A percentile compares a stretch with the other conserved stretches of the same genome.
These are phyloP conservation scores for Bombus sylvicola DNA, from an alignment of 1,140 invertebrate genomes.

Conservation along the genomic window DNA sequence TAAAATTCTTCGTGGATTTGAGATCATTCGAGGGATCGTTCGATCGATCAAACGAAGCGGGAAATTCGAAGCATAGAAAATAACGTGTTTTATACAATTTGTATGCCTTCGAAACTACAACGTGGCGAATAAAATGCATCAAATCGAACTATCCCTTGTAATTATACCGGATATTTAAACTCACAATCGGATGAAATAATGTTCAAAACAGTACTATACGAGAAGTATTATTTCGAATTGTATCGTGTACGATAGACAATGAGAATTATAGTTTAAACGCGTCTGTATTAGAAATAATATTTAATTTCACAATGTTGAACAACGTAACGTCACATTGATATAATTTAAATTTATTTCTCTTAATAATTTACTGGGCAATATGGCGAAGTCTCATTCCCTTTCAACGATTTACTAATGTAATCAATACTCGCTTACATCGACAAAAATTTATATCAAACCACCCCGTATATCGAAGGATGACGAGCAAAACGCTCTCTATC, in stretches of 20 bases:
- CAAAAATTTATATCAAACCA: background rate
- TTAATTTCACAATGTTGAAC: background rate
- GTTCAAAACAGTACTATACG: background rate
- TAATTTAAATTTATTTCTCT: background rate
- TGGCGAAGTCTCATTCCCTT: background rate
- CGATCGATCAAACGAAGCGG: background rate
- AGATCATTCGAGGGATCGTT: background rate
- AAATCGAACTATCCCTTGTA: background rate
- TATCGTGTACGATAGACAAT: background rate
- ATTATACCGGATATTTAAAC: background rate
- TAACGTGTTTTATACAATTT: background rate
- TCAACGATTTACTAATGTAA: background rate
- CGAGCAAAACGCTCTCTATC: conserved; percentile 20
- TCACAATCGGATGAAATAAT: background rate
- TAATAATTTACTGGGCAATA: background rate
- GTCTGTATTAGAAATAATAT: background rate
- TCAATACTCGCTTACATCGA: background rate
- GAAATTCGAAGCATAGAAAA: background rate
- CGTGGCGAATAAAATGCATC: background rate
- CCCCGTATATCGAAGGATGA: background rate
- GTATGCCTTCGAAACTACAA: background rate
- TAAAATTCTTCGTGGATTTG: background rate
- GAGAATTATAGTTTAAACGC: background rate
- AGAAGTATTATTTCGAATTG: background rate
- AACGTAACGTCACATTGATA: background rate